phyloP scores from a whole-genome alignment of 2,888 invertebrate species.

The Agriopis aurantiaria region DNA sequence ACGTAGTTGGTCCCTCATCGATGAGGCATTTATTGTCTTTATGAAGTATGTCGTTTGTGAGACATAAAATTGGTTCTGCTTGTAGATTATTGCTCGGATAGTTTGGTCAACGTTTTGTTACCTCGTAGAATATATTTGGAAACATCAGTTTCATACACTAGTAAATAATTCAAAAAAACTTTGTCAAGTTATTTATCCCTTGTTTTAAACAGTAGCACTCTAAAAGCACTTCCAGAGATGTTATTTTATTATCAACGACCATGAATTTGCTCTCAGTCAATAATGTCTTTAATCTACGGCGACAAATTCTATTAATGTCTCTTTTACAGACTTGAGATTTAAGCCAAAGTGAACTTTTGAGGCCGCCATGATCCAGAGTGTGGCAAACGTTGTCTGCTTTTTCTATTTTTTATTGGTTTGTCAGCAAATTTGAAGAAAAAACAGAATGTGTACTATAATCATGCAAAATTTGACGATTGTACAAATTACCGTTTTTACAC shows the following conservation, averaged over 20 bases:
- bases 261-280: slow-evolving; percentile 5
- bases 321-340: too few species aligned
- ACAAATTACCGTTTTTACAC: too few species aligned
- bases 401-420: too few species aligned
- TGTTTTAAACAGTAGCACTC: slow-evolving; percentile 3
- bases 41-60: slow-evolving; percentile 32
- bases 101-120: neutral
- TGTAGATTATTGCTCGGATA: neutral
- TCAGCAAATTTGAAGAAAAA: too few species aligned
- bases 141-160: neutral
- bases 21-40: slow-evolving; percentile 29
- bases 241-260: slow-evolving; percentile 4
- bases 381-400: too few species aligned
- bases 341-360: too few species aligned
- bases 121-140: neutral
- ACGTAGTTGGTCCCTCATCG: slow-evolving; percentile 28
- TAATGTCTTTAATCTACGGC: slow-evolving; percentile 3
- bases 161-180: neutral
- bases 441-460: too few species aligned
- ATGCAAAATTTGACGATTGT: too few species aligned
- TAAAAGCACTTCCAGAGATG: slow-evolving; percentile 15
- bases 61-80: slow-evolving; percentile 19
- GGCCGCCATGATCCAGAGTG: too few species aligned
- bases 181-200: neutral
- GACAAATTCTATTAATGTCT: neutral